These are phyloP conservation scores for Passer montanus DNA, from an alignment of 2,113 vertebrate genomes.

Conservation along the genomic window DNA sequence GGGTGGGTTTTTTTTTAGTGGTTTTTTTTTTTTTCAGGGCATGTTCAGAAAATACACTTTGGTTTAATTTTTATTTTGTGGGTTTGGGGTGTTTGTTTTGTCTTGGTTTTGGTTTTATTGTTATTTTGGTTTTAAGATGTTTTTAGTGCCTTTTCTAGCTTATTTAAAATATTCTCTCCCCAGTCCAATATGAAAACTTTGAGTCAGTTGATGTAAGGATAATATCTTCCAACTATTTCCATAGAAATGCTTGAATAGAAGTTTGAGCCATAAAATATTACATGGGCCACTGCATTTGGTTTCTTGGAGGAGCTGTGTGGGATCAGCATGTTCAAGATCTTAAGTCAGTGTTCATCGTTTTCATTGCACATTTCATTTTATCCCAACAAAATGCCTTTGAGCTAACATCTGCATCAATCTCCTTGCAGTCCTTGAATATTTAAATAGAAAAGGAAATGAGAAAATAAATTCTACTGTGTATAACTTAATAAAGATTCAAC, in stretches of 20 bases:
- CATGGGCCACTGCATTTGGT: not conserved
- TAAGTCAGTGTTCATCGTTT: not conserved
- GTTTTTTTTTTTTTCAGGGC: not conserved
- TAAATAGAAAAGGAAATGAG: not conserved
- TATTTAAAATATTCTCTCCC: not conserved
- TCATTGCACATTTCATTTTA: not conserved
- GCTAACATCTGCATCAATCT: not conserved
- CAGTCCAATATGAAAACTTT: not conserved
- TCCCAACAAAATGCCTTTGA: not conserved
- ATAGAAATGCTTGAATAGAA: not conserved
- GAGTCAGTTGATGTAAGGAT: not conserved
- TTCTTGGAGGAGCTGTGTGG: not conserved
- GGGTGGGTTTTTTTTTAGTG: rapidly evolving
- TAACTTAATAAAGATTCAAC: not conserved
- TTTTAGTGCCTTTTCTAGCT: not conserved
- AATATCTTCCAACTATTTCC: not conserved
- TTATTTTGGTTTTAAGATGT: not conserved
- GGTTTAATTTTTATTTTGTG: not conserved
- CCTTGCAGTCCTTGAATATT: not conserved
- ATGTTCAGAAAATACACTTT: not conserved
- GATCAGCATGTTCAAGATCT: not conserved
- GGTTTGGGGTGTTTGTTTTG: not conserved
- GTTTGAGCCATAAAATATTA: not conserved
- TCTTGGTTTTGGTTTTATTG: not conserved
- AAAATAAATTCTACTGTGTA: not conserved